A percentile compares a stretch with the other conserved stretches of the same genome.
These are phyloP conservation scores for Odontocolon sp. DNA, from an alignment of 2,888 invertebrate genomes.

Conservation along the genomic window DNA sequence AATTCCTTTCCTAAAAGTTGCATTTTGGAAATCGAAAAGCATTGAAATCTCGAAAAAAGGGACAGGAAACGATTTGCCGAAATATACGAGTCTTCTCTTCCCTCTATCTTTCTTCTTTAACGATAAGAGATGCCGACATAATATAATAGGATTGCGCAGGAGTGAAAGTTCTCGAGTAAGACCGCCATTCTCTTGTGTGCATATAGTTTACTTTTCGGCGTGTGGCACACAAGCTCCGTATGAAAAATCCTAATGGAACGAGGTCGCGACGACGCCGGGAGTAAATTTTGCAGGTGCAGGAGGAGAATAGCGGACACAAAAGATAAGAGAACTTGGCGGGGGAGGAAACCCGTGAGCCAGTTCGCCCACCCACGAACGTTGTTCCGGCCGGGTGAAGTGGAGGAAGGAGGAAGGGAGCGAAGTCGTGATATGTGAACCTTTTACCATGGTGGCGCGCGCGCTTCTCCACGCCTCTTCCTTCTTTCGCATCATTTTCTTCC, in stretches of 20 bases:
- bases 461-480: conserved; percentile 40
- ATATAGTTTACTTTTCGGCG: conserved; percentile 68
- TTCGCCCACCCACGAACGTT: conserved; percentile 27
- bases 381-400: conserved; percentile 28
- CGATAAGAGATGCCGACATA: conserved; percentile 21
- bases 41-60: neutral
- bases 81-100: conserved; percentile 19
- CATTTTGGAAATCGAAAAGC: no score
- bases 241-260: conserved; percentile 78
- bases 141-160: conserved; percentile 68
- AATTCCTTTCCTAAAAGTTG: no score
- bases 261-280: conserved; percentile 71
- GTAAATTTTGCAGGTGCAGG: conserved; percentile 76
- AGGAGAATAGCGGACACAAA: conserved; percentile 67
- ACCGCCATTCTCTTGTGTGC: conserved; percentile 64
- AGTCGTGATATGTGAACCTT: conserved; percentile 56
- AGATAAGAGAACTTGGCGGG: conserved; percentile 70
- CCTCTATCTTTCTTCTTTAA: neutral
- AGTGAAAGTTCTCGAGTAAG: conserved; percentile 69
- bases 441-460: conserved; percentile 49
- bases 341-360: conserved; percentile 43
- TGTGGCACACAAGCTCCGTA: conserved; percentile 54
- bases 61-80: conserved; percentile 19
- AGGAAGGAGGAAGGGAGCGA: neutral
- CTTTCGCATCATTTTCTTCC: conserved; percentile 16